Evolutionary conservation across 1,140 invertebrate genomes (phyloP).

Genomic region (Augochlora pura): DNA sequence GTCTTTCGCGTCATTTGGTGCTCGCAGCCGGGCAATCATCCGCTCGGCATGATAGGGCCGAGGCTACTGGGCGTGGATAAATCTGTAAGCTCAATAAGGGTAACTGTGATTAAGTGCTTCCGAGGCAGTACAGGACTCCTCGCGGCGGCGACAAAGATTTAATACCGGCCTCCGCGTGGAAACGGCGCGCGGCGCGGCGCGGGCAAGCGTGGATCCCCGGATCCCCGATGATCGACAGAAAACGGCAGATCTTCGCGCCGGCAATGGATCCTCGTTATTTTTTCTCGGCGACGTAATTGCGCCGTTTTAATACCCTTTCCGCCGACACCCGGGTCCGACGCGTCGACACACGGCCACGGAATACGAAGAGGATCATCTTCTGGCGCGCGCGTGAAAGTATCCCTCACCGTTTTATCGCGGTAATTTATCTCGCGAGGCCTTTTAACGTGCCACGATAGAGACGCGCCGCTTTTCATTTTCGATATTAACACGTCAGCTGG

Average conservation of each 20-base stretch:
- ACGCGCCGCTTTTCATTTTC: background rate
- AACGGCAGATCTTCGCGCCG: background rate
- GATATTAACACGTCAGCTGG: background rate
- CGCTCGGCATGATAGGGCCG: conserved; percentile 71
- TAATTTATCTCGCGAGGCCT: conserved; percentile 26
- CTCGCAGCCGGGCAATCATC: conserved; percentile 76
- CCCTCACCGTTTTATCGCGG: conserved; percentile 10
- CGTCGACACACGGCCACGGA: background rate
- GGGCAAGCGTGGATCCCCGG: background rate
- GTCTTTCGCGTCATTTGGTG: conserved; percentile 72
- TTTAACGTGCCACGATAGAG: background rate
- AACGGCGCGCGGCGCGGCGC: conserved; percentile 15
- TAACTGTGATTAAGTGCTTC: conserved; percentile 72
- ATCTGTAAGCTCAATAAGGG: conserved; percentile 72
- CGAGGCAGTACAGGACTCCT: conserved; percentile 65
- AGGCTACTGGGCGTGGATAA: conserved; percentile 79
- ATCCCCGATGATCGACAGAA: conserved; percentile 29
- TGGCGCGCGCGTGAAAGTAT: background rate
- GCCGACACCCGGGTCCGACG: background rate
- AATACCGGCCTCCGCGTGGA: conserved; percentile 43
- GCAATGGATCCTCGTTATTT: background rate
- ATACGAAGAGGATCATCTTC: conserved; percentile 4
- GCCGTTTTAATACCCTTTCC: conserved; percentile 15
- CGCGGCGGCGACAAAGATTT: conserved; percentile 59
- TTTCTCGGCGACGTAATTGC: background rate